A percentile compares a stretch with the other conserved stretches of the same genome.
Conservation (phyloP, 2,113 vertebrate species). For the Nycticryphes semicollaris region DNA sequence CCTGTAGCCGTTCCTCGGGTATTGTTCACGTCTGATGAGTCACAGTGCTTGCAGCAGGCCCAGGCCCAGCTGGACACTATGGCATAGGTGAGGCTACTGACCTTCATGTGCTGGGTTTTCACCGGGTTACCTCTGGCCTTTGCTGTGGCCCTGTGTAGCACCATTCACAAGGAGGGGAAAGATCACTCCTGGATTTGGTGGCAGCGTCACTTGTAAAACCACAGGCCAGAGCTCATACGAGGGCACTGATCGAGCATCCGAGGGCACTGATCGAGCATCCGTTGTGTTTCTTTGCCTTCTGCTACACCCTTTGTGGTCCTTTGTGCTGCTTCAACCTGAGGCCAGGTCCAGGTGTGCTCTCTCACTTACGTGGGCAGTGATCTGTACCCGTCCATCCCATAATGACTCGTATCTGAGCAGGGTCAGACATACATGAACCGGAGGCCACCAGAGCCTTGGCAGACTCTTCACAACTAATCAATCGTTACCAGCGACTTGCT, state of each 20-base stretch:
- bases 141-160: not conserved
- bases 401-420: accelerated
- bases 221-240: not conserved
- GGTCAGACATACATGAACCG: not conserved
- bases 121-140: not conserved
- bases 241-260: not conserved
- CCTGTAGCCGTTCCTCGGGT: not conserved
- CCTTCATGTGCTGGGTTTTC: not conserved
- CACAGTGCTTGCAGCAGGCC: slow-evolving; percentile 7
- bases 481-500: not conserved
- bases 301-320: not conserved
- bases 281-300: not conserved
- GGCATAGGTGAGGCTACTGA: not conserved
- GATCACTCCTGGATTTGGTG: not conserved
- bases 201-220: not conserved
- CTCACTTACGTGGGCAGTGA: not conserved
- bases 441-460: not conserved
- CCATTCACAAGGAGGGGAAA: not conserved
- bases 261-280: not conserved
- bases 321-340: not conserved
- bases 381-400: not conserved
- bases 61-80: not conserved
- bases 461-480: not conserved
- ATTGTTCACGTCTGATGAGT: slow-evolving; percentile 7
- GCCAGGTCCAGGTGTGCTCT: not conserved